Percentiles rank a stretch among this genome's conserved stretches.
These are phyloP conservation scores for Eupithecia tripunctaria DNA, from an alignment of 2,888 invertebrate genomes.

Conservation along the genomic window DNA sequence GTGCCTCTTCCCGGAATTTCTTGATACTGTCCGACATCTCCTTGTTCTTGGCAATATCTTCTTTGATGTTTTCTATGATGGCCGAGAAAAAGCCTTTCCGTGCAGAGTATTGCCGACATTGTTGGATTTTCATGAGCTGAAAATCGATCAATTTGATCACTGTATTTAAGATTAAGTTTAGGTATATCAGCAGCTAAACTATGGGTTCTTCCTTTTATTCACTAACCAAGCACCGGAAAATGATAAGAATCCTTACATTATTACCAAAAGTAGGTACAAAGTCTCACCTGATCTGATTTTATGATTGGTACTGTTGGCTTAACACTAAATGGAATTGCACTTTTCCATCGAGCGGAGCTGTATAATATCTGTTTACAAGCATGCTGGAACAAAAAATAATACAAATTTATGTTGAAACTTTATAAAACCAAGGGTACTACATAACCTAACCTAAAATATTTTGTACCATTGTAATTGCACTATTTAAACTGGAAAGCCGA, in stretches of 20 bases:
- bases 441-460: conserved; percentile 64
- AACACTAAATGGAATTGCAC: conserved; percentile 67
- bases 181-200: not conserved
- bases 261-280: conserved; percentile 2
- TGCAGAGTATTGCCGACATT: conserved; percentile 77
- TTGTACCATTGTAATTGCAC: conserved; percentile 58
- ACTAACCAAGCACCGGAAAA: not conserved
- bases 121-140: conserved; percentile 62
- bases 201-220: not conserved
- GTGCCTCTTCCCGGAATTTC: conserved; percentile 98
- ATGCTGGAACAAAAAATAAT: conserved; percentile 68
- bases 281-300: conserved; percentile 71
- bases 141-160: conserved; percentile 16
- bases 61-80: conserved; percentile 95
- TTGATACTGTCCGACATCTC: conserved; percentile 99
- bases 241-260: not conserved
- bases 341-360: conserved; percentile 78
- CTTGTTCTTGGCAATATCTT: conserved; percentile 97
- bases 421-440: conserved; percentile 55
- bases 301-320: conserved; percentile 64
- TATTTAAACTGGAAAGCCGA: conserved; percentile 15
- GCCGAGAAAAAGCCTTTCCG: conserved; percentile 92
- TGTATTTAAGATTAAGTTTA: not conserved
- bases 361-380: conserved; percentile 77
- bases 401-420: conserved; percentile 27